Percentiles rank a stretch among this genome's conserved stretches.
phyloP scores from a whole-genome alignment of 1,140 invertebrate species.

The Aphaenogaster floridana region DNA sequence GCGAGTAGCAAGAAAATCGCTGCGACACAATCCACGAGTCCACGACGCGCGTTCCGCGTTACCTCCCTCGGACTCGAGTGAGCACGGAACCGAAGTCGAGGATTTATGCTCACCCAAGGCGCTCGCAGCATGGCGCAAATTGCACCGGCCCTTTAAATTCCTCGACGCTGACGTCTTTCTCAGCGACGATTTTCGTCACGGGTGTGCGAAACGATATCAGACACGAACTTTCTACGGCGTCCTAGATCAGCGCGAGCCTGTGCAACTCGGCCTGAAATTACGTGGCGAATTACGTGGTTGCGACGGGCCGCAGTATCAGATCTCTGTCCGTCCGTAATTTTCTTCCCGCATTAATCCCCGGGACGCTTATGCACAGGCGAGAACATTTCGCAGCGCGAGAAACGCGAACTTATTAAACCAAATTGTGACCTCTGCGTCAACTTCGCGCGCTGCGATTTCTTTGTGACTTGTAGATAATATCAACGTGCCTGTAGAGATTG shows the following conservation, averaged over 20 bases:
- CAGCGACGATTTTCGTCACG: constrained; percentile 45
- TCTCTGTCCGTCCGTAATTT: constrained; percentile 16
- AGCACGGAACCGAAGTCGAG: background rate
- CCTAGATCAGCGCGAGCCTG: constrained; percentile 28
- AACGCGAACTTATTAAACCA: constrained; percentile 30
- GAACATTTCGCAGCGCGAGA: constrained; percentile 13
- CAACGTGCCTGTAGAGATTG: background rate
- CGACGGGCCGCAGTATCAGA: constrained; percentile 44
- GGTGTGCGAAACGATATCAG: constrained; percentile 40
- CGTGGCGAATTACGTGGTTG: background rate
- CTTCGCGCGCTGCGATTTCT: background rate
- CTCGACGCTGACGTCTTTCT: constrained; percentile 43
- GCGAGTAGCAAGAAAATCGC: constrained; percentile 66
- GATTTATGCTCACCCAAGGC: constrained; percentile 49
- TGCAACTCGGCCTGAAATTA: constrained; percentile 43
- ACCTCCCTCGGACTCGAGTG: background rate
- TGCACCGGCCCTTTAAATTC: constrained; percentile 62
- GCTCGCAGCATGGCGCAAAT: constrained; percentile 49
- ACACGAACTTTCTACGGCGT: constrained; percentile 48
- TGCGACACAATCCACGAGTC: constrained; percentile 67
- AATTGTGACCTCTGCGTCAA: constrained; percentile 21
- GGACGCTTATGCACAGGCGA: background rate
- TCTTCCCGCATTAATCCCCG: constrained; percentile 14
- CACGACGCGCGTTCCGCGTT: constrained; percentile 66
- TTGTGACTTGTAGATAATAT: constrained; percentile 1